Evolutionary conservation across 2,797 vertebrate species (phyloP).

Genomic region (Xenops minutus): DNA sequence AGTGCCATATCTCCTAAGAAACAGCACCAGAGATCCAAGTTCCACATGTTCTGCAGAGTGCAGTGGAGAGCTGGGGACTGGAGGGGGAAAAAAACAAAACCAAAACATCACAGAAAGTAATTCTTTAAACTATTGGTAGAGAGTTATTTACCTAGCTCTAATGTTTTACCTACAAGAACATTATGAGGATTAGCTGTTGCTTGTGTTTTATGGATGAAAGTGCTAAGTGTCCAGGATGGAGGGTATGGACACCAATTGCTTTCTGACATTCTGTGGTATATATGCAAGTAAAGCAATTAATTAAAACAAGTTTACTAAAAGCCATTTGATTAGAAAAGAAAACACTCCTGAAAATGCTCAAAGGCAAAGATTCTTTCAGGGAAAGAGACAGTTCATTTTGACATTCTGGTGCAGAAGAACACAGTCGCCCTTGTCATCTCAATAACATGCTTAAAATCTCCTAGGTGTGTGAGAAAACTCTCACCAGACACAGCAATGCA

Average conservation of each 20-base stretch:
- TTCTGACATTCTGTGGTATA: background rate
- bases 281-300: background rate
- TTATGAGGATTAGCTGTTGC: background rate
- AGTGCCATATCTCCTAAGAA: background rate
- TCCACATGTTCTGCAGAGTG: background rate
- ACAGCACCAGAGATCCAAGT: background rate
- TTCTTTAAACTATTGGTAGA: background rate
- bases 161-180: background rate
- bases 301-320: slow-evolving; percentile 10
- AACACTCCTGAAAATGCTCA: background rate
- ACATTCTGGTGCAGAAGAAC: background rate
- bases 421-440: background rate
- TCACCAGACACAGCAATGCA: background rate
- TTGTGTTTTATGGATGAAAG: background rate
- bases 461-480: background rate
- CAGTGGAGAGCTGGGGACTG: background rate
- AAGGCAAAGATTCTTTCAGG: background rate
- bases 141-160: background rate
- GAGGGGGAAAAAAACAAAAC: background rate
- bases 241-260: background rate
- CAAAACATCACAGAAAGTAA: rapidly evolving
- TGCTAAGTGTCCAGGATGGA: background rate
- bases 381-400: background rate
- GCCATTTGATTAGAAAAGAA: background rate
- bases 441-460: background rate